These are phyloP conservation scores for Picus viridis DNA, from an alignment of 2,797 vertebrate species.

Conservation along the genomic window DNA sequence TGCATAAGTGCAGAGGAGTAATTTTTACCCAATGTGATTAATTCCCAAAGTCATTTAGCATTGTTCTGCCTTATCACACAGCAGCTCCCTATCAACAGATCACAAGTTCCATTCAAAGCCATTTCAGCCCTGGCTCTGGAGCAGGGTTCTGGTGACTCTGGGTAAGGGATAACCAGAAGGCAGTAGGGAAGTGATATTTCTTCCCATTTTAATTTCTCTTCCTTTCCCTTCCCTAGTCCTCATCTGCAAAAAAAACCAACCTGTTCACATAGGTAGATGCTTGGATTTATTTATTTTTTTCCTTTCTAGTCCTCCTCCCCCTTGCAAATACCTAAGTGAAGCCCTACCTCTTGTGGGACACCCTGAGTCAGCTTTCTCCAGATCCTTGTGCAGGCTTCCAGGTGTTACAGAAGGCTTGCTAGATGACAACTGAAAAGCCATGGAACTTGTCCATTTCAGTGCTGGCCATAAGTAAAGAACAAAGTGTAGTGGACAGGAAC, in stretches of 20 bases:
- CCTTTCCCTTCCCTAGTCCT: not conserved
- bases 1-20: not conserved
- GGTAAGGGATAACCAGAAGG: not conserved
- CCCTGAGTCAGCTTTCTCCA: not conserved
- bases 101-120: not conserved
- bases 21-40: not conserved
- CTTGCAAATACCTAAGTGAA: not conserved
- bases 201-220: not conserved
- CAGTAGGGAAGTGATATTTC: not conserved
- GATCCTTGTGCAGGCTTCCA: not conserved
- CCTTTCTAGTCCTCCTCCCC: not conserved
- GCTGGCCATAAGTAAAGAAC: not conserved
- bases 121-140: not conserved
- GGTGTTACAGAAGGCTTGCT: not conserved
- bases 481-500: not conserved
- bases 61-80: not conserved
- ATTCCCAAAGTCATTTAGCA: not conserved
- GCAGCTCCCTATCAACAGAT: not conserved
- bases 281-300: not conserved
- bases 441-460: not conserved
- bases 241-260: fast-evolving
- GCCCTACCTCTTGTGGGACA: not conserved
- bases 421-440: not conserved
- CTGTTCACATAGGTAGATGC: not conserved
- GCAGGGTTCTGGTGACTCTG: not conserved